These are phyloP conservation scores for Paraescarpia echinospica DNA, from an alignment of 1,140 invertebrate genomes.

Conservation along the genomic window DNA sequence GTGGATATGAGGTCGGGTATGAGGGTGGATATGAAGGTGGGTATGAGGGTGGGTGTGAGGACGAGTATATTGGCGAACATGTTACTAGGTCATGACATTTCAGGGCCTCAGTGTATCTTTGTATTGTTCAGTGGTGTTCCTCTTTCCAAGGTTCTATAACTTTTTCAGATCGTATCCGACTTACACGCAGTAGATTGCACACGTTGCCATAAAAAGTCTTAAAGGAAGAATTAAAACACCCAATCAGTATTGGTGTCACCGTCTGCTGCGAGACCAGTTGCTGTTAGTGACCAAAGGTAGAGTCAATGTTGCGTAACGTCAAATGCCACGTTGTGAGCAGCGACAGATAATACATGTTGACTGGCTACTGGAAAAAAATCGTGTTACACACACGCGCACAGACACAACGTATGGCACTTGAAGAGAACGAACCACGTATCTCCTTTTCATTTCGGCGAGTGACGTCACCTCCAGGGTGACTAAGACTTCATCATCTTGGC, in stretches of 20 bases:
- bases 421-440: not conserved
- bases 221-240: not conserved
- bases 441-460: not conserved
- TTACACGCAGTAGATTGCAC: not conserved
- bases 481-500: conserved; percentile 17
- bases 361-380: not conserved
- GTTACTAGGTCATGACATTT: too few species aligned
- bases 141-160: not conserved
- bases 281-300: not conserved
- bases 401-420: not conserved
- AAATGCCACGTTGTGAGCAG: not conserved
- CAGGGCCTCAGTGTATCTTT: too few species aligned
- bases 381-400: not conserved
- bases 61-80: too few species aligned
- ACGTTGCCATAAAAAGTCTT: not conserved
- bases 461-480: not conserved
- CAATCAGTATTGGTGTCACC: not conserved
- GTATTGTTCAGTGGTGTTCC: too few species aligned
- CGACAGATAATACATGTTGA: not conserved
- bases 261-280: not conserved
- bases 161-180: not conserved
- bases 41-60: too few species aligned
- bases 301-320: not conserved
- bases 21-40: too few species aligned
- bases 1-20: too few species aligned